These are phyloP conservation scores for Eulemur rufifrons DNA, from an alignment of 2,113 vertebrate genomes.

Conservation along the genomic window DNA sequence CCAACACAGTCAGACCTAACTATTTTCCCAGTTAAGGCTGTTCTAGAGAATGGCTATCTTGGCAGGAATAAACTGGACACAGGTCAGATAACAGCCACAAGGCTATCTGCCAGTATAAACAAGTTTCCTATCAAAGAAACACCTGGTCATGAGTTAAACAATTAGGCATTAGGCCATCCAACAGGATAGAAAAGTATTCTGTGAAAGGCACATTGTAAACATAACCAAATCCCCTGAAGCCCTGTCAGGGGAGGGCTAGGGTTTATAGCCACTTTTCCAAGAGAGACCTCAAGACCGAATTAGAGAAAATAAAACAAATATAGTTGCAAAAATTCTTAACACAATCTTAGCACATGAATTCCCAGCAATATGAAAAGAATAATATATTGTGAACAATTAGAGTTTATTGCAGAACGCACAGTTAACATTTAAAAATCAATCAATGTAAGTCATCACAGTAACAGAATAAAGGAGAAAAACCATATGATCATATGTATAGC, in stretches of 20 bases:
- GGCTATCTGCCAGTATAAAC: background rate
- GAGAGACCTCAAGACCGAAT: background rate
- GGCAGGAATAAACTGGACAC: background rate
- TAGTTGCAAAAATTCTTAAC: background rate
- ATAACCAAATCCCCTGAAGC: background rate
- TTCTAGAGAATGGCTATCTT: background rate
- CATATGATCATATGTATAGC: background rate
- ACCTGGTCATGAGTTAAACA: background rate
- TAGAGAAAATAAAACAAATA: background rate
- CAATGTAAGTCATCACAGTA: background rate
- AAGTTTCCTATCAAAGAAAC: background rate
- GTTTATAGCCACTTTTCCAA: background rate
- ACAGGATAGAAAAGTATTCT: background rate
- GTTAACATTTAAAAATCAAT: background rate
- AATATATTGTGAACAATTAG: background rate
- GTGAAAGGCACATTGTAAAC: background rate
- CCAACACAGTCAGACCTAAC: background rate
- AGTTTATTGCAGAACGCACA: background rate
- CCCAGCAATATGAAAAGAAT: background rate
- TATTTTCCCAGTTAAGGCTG: background rate
- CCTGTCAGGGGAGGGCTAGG: background rate
- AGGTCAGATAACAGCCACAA: background rate
- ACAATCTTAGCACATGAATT: background rate
- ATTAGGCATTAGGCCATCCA: background rate
- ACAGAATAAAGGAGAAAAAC: background rate